Evolutionary conservation across 2,888 invertebrate genomes (phyloP).

Genomic region (Tupiocoris notatus): DNA sequence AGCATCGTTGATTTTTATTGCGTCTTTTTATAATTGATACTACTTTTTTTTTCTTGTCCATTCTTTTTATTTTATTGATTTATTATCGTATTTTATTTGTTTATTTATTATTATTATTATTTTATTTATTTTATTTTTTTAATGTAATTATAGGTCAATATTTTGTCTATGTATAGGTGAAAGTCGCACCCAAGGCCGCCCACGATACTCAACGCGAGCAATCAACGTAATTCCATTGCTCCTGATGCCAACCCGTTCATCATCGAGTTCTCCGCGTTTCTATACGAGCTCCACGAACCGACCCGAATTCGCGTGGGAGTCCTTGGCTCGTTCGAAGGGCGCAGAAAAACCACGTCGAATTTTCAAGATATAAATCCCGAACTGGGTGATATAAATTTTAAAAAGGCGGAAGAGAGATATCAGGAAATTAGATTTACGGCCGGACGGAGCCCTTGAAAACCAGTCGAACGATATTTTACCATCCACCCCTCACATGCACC

Average conservation of each 20-base stretch:
- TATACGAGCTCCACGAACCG: background rate
- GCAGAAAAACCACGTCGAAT: constrained; percentile 18
- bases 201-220: background rate
- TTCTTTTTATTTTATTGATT: too few relatives aligned
- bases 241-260: constrained; percentile 14
- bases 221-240: constrained; percentile 16
- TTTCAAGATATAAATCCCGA: constrained; percentile 21
- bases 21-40: too few relatives aligned
- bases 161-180: too few relatives aligned
- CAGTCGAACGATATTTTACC: constrained; percentile 5
- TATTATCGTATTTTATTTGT: too few relatives aligned
- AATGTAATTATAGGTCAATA: too few relatives aligned
- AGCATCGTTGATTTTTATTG: too few relatives aligned
- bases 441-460: background rate
- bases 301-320: background rate
- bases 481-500: background rate
- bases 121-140: too few relatives aligned
- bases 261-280: constrained; percentile 15
- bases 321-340: background rate
- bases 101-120: too few relatives aligned
- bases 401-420: constrained; percentile 28
- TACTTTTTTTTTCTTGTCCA: too few relatives aligned
- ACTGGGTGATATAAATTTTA: constrained; percentile 22
- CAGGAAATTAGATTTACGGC: constrained; percentile 28
- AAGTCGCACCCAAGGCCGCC: too few relatives aligned